Evolutionary conservation across 2,797 vertebrate genomes (phyloP).

Genomic region (Diglossa cyanea): DNA sequence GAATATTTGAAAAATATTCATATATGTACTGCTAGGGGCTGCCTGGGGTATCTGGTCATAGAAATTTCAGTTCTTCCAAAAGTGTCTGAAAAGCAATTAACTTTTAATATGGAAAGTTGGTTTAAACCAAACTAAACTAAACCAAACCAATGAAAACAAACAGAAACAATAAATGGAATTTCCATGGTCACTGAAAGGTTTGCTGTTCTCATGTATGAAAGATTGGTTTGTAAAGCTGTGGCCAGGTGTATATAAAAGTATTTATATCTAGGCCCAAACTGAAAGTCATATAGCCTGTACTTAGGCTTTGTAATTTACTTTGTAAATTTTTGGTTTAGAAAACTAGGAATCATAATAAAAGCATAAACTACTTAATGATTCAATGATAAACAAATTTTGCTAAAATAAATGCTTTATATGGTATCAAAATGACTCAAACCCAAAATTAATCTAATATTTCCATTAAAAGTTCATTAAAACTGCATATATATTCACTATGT

Average conservation of each 20-base stretch:
- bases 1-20: neutral
- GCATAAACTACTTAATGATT: neutral
- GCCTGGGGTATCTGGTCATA: neutral
- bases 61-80: neutral
- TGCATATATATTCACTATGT: neutral
- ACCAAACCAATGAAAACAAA: neutral
- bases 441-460: neutral
- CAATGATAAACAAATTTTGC: neutral
- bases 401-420: neutral
- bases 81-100: neutral
- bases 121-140: neutral
- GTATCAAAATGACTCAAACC: neutral
- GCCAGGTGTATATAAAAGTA: neutral
- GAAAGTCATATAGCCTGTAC: neutral
- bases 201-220: neutral
- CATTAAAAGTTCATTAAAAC: neutral
- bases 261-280: neutral
- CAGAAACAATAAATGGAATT: neutral
- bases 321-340: neutral
- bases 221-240: neutral
- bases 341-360: neutral
- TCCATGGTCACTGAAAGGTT: neutral
- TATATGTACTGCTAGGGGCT: neutral
- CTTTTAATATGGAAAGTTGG: neutral
- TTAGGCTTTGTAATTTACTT: neutral